Percentiles rank a stretch among this genome's conserved stretches.
Evolutionary conservation across 2,113 vertebrate species (phyloP).

Genomic region (Acanthisitta chloris): DNA sequence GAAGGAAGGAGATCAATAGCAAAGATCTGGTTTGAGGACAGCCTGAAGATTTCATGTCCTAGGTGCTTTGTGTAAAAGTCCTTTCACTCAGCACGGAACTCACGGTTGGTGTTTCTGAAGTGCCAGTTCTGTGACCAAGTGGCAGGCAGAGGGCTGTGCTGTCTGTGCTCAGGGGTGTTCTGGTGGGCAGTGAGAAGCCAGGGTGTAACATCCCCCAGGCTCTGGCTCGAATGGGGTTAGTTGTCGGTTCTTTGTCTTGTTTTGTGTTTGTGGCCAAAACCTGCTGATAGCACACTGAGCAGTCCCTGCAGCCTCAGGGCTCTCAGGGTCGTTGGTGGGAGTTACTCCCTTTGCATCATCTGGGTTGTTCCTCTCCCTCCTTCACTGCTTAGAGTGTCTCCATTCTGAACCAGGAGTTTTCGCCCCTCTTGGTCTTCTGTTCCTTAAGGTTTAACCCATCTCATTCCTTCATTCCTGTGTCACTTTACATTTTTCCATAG

Average conservation of each 20-base stretch:
- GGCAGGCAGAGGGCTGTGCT: neutral
- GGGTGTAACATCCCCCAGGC: neutral
- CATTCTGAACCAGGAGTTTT: fast-evolving
- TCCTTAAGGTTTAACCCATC: neutral
- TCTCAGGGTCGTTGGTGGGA: neutral
- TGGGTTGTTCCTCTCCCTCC: neutral
- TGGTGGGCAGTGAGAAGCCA: neutral
- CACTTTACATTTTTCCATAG: constrained; percentile 54
- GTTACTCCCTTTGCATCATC: neutral
- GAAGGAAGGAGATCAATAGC: too few species aligned
- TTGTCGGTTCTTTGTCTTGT: neutral
- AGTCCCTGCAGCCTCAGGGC: neutral
- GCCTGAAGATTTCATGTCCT: neutral
- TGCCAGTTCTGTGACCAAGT: neutral
- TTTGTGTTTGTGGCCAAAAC: neutral
- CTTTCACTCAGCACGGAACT: neutral
- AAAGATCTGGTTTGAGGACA: neutral
- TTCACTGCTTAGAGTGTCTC: neutral
- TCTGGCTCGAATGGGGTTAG: neutral
- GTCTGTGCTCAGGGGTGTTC: neutral
- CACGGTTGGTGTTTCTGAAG: neutral
- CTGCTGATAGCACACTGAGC: neutral
- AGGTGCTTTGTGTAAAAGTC: neutral
- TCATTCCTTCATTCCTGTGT: neutral
- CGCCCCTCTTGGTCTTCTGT: neutral